phyloP scores from a whole-genome alignment of 2,113 vertebrate genomes.

The Tylochromis polylepis region DNA sequence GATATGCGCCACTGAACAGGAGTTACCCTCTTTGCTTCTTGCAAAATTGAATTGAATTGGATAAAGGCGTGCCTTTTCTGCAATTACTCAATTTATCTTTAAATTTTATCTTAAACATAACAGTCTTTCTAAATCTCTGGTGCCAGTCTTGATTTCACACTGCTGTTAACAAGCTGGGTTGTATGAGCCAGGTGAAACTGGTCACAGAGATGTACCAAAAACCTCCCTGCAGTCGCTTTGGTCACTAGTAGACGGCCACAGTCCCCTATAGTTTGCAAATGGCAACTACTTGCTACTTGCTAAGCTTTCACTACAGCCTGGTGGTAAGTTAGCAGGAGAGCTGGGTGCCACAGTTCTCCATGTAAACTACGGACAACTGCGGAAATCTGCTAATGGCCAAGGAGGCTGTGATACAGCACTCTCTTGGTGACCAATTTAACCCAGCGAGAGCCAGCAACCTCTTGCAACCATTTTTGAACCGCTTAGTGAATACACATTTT shows the following conservation, averaged over 20 bases:
- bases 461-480: fast-evolving
- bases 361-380: neutral
- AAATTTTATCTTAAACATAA: neutral
- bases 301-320: neutral
- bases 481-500: neutral
- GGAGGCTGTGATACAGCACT: neutral
- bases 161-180: neutral
- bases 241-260: neutral
- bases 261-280: neutral
- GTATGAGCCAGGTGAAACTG: neutral
- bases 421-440: neutral
- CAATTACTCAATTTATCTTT: neutral
- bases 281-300: neutral
- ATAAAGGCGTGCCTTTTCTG: neutral
- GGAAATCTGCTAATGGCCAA: neutral
- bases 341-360: neutral
- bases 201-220: neutral
- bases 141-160: neutral
- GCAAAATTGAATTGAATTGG: no score
- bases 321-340: neutral
- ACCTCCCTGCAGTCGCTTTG: fast-evolving
- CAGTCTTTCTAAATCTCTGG: neutral
- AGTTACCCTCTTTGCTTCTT: neutral
- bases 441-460: neutral
- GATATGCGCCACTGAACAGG: neutral